Conservation (phyloP, 2,113 vertebrate genomes). For the Antigone vipio region DNA sequence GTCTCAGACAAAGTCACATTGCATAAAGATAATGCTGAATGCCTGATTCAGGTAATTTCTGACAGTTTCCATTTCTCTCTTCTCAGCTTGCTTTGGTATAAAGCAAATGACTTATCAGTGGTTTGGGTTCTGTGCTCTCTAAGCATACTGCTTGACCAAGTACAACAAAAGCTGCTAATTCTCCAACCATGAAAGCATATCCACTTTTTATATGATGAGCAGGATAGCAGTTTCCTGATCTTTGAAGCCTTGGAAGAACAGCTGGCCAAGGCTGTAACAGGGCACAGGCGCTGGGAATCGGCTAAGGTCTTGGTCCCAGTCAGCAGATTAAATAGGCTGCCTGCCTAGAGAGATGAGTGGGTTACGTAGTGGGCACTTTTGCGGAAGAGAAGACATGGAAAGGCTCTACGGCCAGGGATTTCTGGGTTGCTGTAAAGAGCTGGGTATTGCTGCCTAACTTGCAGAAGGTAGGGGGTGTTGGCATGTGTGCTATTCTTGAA, state of each 20-base stretch:
- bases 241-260: not conserved
- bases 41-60: conserved; percentile 49
- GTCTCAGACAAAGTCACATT: conserved; percentile 61
- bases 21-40: conserved; percentile 7
- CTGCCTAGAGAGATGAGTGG: not conserved
- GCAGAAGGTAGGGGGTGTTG: not conserved
- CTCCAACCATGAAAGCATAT: not conserved
- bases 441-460: not conserved
- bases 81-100: conserved; percentile 2
- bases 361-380: not conserved
- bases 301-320: not conserved
- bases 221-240: not conserved
- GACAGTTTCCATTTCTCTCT: conserved; percentile 16
- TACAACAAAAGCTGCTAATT: not conserved
- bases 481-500: not conserved
- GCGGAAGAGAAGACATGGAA: not conserved
- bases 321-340: not conserved
- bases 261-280: not conserved
- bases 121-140: not conserved
- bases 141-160: not conserved
- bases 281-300: not conserved
- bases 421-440: not conserved
- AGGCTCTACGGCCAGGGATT: not conserved
- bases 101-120: not conserved
- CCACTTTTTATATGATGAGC: not conserved